Base-by-base conservation (phyloP, 2,113 vertebrate species). In the Perca schrenkii region DNA sequence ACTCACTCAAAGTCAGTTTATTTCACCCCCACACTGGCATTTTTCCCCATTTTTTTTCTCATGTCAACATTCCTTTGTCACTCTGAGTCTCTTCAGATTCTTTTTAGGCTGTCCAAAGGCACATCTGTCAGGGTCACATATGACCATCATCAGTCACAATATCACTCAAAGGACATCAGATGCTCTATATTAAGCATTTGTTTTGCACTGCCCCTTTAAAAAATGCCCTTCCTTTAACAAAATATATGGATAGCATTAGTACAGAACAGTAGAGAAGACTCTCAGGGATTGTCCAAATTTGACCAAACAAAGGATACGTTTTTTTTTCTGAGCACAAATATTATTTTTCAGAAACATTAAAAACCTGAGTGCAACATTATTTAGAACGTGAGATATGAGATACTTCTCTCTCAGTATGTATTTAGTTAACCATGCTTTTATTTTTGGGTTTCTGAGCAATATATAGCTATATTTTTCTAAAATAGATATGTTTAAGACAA, bases 61-160 rank as follows among this genome's bases (percentile, higher is more conserved):
- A 15, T 28, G 36, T 8, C 22, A 31, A 28, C 1, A 52, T 16
- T 71, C 31, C 19, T 47, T 46, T 64, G 31, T 65, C 77, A 40
- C 34, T 40, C 56, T 0, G 7, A 77, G 31, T 25, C 46, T 50
- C 50, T 25, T 63, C 53, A 50, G 58, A 61, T 28, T 58, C 49
- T 65, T 16, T 66, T 57, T n/a, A 0, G 12, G 47, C 15, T 58
- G 36, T 1, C 31, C 31, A 40, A 7, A 34, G 34, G 15, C 58
- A 56, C 52, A 70, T 50, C 69, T 72, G 61, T 68, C 74, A 47
- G 61, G 49, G 50, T 57, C 65, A 52, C 22, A 22, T 25, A n/a
- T 31, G 2, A 36, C 22, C 70, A 15, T 22, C 67, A 58, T 76
- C 52, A 1, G 34, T 80, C 72, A 69, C 31, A 60, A 0, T 10